Evolutionary conservation across 2,888 invertebrate genomes (phyloP).

Genomic region (Lucinisca nassula): DNA sequence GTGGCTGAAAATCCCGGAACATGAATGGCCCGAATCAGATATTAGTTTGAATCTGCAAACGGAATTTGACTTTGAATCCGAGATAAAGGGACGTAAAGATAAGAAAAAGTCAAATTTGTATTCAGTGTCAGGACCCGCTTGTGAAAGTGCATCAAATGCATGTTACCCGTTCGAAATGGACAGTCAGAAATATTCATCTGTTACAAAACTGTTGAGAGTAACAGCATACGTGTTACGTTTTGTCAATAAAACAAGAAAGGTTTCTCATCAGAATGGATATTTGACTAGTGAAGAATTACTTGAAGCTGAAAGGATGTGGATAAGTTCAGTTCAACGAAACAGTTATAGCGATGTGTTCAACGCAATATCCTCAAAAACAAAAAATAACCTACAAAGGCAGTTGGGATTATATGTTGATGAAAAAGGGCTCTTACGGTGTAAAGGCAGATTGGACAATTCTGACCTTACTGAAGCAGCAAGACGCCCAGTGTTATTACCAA

Average conservation of each 20-base stretch:
- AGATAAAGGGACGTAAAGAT: not conserved
- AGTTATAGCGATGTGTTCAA: conserved; percentile 10
- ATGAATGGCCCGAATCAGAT: not conserved
- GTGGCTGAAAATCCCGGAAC: not conserved
- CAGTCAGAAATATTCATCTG: conserved; percentile 14
- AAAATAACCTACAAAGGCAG: conserved; percentile 19
- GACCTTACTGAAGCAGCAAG: conserved; percentile 4
- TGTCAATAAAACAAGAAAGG: not conserved
- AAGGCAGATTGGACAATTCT: conserved; percentile 20
- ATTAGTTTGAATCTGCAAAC: not conserved
- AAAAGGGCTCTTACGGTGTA: conserved; percentile 1
- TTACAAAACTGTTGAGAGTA: conserved; percentile 13
- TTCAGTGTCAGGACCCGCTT: not conserved
- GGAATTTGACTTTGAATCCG: not conserved
- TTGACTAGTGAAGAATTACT: conserved; percentile 13
- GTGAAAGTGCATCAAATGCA: not conserved
- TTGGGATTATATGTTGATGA: conserved; percentile 9
- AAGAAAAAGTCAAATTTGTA: not conserved
- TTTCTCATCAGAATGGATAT: not conserved
- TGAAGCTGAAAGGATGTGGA: conserved; percentile 4
- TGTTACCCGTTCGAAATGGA: conserved; percentile 26
- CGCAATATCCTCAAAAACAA: not conserved
- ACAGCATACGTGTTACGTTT: conserved; percentile 19
- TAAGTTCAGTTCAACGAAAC: conserved; percentile 1
- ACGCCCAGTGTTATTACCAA: conserved; percentile 3